Percentiles rank a stretch among this genome's conserved stretches.
phyloP scores from a whole-genome alignment of 2,888 invertebrate species.

The Cataglyphis rosenhaueri region DNA sequence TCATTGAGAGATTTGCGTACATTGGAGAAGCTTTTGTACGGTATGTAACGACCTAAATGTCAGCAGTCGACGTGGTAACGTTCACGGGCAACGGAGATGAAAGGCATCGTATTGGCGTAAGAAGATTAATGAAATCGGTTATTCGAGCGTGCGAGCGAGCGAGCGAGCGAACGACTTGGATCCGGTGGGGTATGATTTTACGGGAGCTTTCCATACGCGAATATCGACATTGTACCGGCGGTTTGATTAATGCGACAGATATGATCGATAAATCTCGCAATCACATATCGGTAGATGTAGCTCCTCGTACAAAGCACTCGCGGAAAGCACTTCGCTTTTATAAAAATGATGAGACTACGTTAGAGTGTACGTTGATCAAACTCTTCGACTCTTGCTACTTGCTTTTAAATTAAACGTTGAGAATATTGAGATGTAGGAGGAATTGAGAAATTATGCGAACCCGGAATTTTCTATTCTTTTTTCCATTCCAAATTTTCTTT shows the following conservation, averaged over 20 bases:
- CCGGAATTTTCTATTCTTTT: background rate
- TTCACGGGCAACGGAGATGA: slow-evolving; percentile 17
- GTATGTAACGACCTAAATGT: slow-evolving; percentile 38
- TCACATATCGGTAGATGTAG: background rate
- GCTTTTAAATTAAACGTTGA: background rate
- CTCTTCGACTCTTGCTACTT: background rate
- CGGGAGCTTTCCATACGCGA: slow-evolving; percentile 16
- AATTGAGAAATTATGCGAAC: background rate
- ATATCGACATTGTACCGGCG: slow-evolving; percentile 15
- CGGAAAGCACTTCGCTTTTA: background rate
- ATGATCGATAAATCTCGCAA: slow-evolving; percentile 49
- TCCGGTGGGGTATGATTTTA: slow-evolving; percentile 39
- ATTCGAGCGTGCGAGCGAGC: slow-evolving; percentile 19
- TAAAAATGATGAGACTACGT: background rate
- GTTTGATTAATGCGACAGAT: slow-evolving; percentile 53
- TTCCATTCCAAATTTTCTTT: background rate
- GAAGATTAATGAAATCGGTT: slow-evolving; percentile 52
- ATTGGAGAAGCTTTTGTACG: slow-evolving; percentile 27
- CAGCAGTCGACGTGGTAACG: slow-evolving; percentile 11
- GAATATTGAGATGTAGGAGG: background rate
- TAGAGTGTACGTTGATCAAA: slow-evolving; percentile 1
- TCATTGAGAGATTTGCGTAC: slow-evolving; percentile 46
- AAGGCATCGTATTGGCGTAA: slow-evolving; percentile 40
- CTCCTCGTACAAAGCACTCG: slow-evolving; percentile 2
- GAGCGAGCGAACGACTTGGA: background rate